phyloP scores from a whole-genome alignment of 2,113 vertebrate genomes.

The Sphaerodactylus townsendi region DNA sequence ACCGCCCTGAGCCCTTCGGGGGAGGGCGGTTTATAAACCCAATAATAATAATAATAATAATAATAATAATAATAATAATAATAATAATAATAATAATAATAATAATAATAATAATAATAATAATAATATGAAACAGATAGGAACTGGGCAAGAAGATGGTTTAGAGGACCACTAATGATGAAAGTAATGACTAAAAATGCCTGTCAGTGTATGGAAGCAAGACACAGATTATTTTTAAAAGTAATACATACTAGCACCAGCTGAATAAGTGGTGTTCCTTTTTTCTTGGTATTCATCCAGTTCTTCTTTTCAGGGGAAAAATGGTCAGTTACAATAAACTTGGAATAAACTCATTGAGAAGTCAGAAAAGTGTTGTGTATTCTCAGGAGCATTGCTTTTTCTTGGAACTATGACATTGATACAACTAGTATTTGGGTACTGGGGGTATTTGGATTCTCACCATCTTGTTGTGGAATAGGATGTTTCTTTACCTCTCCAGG shows the following conservation, averaged over 20 bases:
- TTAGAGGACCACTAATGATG: not conserved
- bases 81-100: no score
- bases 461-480: not conserved
- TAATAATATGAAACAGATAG: not conserved
- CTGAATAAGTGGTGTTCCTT: not conserved
- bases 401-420: not conserved
- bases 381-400: not conserved
- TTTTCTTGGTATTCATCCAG: not conserved
- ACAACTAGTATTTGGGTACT: no score
- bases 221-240: not conserved
- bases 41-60: no score
- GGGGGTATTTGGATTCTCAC: not conserved
- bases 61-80: no score
- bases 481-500: not conserved
- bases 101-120: no score
- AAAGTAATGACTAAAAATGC: not conserved
- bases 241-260: not conserved
- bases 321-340: not conserved
- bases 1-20: no score
- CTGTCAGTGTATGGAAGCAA: constrained; percentile 12
- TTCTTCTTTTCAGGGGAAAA: not conserved
- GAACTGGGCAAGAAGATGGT: not conserved
- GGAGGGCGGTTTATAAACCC: no score
- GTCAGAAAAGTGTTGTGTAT: no score
- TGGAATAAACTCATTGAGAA: constrained; percentile 5